Percentiles rank a stretch among this genome's conserved stretches.
phyloP scores from a whole-genome alignment of 2,113 vertebrate genomes.

The Oryzias melastigma region DNA sequence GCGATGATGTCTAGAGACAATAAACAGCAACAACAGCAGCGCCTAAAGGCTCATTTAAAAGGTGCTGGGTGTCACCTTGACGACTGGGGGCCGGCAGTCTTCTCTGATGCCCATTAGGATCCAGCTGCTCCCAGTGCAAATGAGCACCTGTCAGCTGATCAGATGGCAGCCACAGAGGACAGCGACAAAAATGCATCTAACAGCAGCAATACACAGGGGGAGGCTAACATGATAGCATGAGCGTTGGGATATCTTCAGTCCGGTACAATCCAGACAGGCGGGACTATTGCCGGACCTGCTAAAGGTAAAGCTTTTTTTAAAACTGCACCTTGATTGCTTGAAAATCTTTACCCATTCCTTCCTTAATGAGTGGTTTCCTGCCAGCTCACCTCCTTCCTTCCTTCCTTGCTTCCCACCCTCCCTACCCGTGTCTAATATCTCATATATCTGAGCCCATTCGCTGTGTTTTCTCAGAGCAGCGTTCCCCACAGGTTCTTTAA shows the following conservation, averaged over 20 bases:
- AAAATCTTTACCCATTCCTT: constrained; percentile 13
- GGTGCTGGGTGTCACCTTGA: constrained; percentile 52
- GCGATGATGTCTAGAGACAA: neutral
- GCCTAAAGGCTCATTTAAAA: constrained; percentile 61
- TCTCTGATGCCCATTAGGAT: constrained; percentile 53
- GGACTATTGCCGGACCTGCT: constrained; percentile 13
- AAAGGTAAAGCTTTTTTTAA: neutral
- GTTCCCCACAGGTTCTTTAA: constrained; percentile 61
- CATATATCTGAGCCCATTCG: constrained; percentile 60
- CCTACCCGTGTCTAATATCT: constrained; percentile 19
- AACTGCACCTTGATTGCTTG: neutral
- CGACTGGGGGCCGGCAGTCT: constrained; percentile 20
- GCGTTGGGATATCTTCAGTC: constrained; percentile 5
- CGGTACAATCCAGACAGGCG: constrained; percentile 15
- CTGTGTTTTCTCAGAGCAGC: constrained; percentile 25
- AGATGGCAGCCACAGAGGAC: constrained; percentile 15
- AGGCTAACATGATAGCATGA: neutral
- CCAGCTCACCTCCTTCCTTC: constrained; percentile 8
- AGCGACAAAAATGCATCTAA: constrained; percentile 17
- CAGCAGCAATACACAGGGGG: constrained; percentile 2
- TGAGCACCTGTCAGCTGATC: constrained; percentile 58
- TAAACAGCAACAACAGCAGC: constrained; percentile 7
- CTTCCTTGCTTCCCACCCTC: no score
- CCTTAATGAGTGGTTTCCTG: constrained; percentile 28
- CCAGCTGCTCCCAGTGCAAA: constrained; percentile 48